Conservation (phyloP, 2,888 invertebrate genomes). For the Diaprepes abbreviatus region DNA sequence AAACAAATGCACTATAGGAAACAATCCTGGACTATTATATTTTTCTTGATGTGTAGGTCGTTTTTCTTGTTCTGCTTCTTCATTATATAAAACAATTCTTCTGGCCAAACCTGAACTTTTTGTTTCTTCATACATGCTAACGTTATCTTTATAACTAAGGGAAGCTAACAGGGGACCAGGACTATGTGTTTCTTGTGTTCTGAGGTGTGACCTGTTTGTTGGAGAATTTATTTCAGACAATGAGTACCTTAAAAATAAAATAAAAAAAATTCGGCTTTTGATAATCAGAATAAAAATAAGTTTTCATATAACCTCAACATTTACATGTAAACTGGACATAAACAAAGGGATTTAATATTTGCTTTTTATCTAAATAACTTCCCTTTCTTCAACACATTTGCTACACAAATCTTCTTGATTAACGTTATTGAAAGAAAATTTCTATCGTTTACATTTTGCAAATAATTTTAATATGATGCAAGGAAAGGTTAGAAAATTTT, state of each 20-base stretch:
- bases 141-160: conserved; percentile 68
- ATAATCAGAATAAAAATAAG: no score
- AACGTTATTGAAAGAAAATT: no score
- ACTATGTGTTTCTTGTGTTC: conserved; percentile 50
- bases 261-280: no score
- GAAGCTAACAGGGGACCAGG: conserved; percentile 68
- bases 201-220: conserved; percentile 39
- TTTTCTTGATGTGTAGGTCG: conserved; percentile 62
- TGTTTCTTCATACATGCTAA: conserved; percentile 69
- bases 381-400: no score
- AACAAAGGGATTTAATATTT: no score
- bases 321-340: no score
- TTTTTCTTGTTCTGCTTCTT: conserved; percentile 58
- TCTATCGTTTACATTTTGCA: no score
- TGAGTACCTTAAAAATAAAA: conserved; percentile 54
- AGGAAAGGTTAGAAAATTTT: no score
- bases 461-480: no score
- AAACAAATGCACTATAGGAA: conserved; percentile 70
- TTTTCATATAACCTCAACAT: no score
- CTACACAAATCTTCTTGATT: no score
- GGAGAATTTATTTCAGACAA: conserved; percentile 55
- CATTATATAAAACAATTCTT: conserved; percentile 70
- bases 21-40: conserved; percentile 68
- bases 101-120: conserved; percentile 70
- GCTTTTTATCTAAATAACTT: no score